phyloP scores from a whole-genome alignment of 2,113 vertebrate genomes.

The Lepisosteus osseus region DNA sequence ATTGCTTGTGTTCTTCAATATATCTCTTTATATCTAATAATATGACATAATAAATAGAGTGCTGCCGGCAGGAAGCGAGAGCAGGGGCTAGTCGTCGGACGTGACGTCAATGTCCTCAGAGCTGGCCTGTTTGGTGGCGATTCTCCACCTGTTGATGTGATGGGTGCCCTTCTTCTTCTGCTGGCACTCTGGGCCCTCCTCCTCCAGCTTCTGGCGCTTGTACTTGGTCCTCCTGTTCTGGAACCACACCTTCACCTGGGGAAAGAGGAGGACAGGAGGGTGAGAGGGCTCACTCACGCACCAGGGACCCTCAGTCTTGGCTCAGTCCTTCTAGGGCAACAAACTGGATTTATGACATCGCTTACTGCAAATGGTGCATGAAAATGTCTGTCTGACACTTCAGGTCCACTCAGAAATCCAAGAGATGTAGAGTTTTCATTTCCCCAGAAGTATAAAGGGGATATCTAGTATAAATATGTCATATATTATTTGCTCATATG shows the following conservation, averaged over 20 bases:
- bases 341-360: no score
- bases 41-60: slow-evolving; percentile 66
- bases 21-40: slow-evolving; percentile 52
- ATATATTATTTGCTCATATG: no score
- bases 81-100: slow-evolving; percentile 76
- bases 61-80: slow-evolving; percentile 11
- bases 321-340: no score
- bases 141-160: slow-evolving; percentile 94
- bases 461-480: no score
- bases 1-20: slow-evolving; percentile 34
- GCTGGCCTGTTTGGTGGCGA: slow-evolving; percentile 90
- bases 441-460: no score
- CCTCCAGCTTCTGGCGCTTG: slow-evolving; percentile 96
- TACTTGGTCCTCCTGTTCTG: slow-evolving; percentile 96
- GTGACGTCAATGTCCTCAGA: slow-evolving; percentile 94
- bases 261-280: background rate
- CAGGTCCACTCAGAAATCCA: no score
- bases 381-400: no score
- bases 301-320: no score
- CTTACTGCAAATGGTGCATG: no score
- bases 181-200: slow-evolving; percentile 88
- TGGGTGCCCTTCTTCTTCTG: slow-evolving; percentile 97
- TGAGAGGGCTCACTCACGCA: no score
- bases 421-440: no score
- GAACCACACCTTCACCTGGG: slow-evolving; percentile 98